Evolutionary conservation across 1,140 invertebrate genomes (phyloP).

Genomic region (Adelges cooleyi): DNA sequence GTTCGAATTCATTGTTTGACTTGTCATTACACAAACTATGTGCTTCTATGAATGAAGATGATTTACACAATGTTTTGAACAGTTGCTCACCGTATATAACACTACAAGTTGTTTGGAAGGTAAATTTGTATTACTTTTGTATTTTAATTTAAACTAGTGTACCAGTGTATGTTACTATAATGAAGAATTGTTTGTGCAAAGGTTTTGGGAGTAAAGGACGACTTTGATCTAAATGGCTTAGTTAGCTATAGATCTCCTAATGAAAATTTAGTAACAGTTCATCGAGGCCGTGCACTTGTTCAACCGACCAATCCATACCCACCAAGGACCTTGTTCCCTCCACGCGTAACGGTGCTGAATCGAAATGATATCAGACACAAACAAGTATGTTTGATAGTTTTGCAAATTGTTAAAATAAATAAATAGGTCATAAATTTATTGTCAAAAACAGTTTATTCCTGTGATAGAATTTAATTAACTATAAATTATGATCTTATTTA

Average conservation of each 20-base stretch:
- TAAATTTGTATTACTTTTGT: background rate
- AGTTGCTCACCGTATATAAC: background rate
- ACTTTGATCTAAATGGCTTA: background rate
- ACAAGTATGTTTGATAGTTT: no score
- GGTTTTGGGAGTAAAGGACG: background rate
- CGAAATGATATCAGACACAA: no score
- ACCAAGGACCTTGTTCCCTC: background rate
- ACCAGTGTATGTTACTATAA: no score
- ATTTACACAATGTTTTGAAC: background rate
- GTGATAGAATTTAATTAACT: no score
- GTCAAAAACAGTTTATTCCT: no score
- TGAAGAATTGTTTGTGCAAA: background rate
- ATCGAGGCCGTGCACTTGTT: background rate
- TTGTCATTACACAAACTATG: background rate
- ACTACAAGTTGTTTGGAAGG: constrained; percentile 5
- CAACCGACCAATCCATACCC: background rate
- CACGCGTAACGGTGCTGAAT: no score
- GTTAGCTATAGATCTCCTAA: background rate
- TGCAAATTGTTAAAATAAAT: no score
- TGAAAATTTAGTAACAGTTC: background rate
- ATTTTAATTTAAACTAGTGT: no score
- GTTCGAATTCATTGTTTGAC: background rate
- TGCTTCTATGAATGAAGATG: background rate
- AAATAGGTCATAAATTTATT: no score
- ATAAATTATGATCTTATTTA: no score